A percentile compares a stretch with the other conserved stretches of the same genome.
phyloP scores from a whole-genome alignment of 2,113 vertebrate genomes.

The Limnothrissa miodon region DNA sequence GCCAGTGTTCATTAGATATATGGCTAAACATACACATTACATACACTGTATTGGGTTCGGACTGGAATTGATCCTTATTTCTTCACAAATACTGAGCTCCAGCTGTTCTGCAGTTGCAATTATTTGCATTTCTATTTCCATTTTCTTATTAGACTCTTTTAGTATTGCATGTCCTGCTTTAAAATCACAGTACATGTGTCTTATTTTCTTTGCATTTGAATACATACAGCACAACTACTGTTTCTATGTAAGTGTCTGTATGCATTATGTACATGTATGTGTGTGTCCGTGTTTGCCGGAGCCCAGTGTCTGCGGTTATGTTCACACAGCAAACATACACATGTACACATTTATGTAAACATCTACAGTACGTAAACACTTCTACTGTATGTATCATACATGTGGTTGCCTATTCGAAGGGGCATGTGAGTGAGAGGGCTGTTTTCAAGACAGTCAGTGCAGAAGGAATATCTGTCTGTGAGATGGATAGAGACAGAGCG shows the following conservation, averaged over 20 bases:
- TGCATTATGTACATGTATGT: neutral
- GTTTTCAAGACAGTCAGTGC: neutral
- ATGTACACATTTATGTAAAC: neutral
- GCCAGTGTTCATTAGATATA: neutral
- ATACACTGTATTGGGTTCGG: neutral
- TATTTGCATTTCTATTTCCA: neutral
- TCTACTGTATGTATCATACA: neutral
- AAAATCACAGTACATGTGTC: no score
- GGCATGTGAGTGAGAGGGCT: neutral
- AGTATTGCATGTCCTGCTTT: neutral
- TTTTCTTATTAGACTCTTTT: neutral
- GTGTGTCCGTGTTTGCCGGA: neutral
- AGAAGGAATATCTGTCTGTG: neutral
- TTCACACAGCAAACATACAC: neutral
- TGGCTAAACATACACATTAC: neutral
- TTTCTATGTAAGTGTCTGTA: constrained; percentile 2
- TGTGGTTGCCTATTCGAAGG: neutral
- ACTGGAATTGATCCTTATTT: neutral
- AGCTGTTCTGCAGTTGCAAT: neutral
- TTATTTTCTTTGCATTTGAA: no score
- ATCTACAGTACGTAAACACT: neutral
- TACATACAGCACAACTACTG: neutral
- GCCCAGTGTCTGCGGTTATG: neutral
- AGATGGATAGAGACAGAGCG: neutral
- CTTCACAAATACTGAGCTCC: neutral